Evolutionary conservation across 2,888 invertebrate genomes (phyloP).

Genomic region (Cephus spinipes): DNA sequence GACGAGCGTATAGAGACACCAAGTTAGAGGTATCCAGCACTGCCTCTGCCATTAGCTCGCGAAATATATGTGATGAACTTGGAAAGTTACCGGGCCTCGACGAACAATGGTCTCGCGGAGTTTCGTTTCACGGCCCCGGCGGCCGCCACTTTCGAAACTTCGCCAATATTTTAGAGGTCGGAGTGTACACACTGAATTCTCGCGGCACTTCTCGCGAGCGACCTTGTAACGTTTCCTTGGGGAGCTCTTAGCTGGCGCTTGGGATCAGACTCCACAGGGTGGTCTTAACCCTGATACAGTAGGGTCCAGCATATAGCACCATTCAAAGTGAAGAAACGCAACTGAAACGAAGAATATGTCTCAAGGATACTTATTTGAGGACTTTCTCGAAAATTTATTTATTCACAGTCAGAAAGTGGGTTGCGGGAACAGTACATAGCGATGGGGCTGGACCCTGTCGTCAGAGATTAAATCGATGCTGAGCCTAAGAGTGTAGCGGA

Average conservation of each 20-base stretch:
- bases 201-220: slow-evolving; percentile 37
- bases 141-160: slow-evolving; percentile 54
- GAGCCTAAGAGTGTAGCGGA: not conserved
- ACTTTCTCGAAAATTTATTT: not conserved
- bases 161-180: slow-evolving; percentile 59
- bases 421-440: not conserved
- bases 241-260: slow-evolving; percentile 47
- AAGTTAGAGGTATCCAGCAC: slow-evolving; percentile 46
- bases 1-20: slow-evolving; percentile 21
- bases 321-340: not conserved
- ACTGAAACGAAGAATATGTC: not conserved
- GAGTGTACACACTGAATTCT: slow-evolving; percentile 39
- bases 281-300: not conserved
- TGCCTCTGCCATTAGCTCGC: slow-evolving; percentile 41
- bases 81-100: slow-evolving; percentile 53
- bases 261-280: slow-evolving; percentile 24
- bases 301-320: not conserved
- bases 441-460: not conserved
- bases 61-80: slow-evolving; percentile 63
- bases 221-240: slow-evolving; percentile 48
- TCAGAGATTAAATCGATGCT: not conserved
- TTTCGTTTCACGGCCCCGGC: slow-evolving; percentile 41
- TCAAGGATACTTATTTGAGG: not conserved
- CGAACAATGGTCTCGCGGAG: slow-evolving; percentile 58
- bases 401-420: not conserved